Conservation (phyloP, 2,113 vertebrate genomes). For the Enhydra lutris region DNA sequence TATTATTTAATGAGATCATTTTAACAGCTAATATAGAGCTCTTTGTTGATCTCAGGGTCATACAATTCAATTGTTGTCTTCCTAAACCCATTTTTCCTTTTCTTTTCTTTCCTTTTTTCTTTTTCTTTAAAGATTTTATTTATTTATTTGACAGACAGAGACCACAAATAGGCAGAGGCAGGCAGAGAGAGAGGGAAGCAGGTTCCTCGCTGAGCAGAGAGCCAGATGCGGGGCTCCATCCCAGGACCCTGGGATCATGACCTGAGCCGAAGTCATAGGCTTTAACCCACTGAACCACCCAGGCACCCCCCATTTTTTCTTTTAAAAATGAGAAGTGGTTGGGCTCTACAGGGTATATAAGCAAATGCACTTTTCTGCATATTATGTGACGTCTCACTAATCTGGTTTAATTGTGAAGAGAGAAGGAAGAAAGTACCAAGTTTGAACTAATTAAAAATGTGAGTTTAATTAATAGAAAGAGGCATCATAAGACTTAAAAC, state of each 20-base stretch:
- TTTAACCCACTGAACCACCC: no score
- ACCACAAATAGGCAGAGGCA: no score
- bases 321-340: slow-evolving; percentile 23
- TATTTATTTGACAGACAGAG: no score
- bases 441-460: slow-evolving; percentile 26
- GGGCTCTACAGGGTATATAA: neutral
- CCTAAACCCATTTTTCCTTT: neutral
- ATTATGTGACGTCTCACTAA: neutral
- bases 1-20: slow-evolving; percentile 59
- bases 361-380: neutral
- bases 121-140: no score
- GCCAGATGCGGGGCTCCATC: no score
- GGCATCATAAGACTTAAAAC: neutral
- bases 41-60: slow-evolving; percentile 37
- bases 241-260: no score
- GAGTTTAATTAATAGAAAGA: slow-evolving; percentile 21
- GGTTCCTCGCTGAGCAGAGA: no score
- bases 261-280: no score
- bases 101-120: no score
- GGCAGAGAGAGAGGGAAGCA: no score
- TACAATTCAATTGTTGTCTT: slow-evolving; percentile 38
- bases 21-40: slow-evolving; percentile 26
- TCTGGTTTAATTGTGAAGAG: neutral
- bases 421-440: neutral
- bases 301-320: neutral